Conservation (phyloP, 2,113 vertebrate species). For the Pluvialis apricaria region DNA sequence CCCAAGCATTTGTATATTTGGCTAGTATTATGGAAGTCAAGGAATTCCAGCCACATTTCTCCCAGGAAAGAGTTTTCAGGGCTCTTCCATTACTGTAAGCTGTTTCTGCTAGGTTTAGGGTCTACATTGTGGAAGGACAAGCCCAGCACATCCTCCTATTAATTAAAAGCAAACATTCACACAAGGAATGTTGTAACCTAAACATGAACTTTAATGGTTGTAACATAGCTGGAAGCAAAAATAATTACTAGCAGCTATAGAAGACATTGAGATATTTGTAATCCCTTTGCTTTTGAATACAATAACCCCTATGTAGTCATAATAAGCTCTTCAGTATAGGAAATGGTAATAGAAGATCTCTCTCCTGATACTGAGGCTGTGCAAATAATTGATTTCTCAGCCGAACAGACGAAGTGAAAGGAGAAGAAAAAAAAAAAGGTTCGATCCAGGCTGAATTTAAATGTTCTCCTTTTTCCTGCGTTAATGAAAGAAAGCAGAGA, state of each 20-base stretch:
- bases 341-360: conserved; percentile 30
- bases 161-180: conserved; percentile 52
- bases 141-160: not conserved
- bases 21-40: not conserved
- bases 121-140: not conserved
- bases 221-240: conserved; percentile 49
- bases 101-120: not conserved
- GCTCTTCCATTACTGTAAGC: not conserved
- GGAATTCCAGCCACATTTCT: not conserved
- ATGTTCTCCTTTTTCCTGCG: not conserved
- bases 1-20: not conserved
- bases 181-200: conserved; percentile 27
- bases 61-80: not conserved
- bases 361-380: conserved; percentile 10
- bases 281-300: conserved; percentile 43
- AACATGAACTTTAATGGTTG: conserved; percentile 36
- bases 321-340: conserved; percentile 43
- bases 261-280: conserved; percentile 44
- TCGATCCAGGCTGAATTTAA: not conserved
- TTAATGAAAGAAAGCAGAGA: not conserved
- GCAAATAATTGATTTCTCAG: conserved; percentile 57
- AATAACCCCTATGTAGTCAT: conserved; percentile 30
- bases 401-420: not conserved
- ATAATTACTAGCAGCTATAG: conserved; percentile 40
- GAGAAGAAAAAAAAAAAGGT: not conserved